These are phyloP conservation scores for Hippocampus guttulatus DNA, from an alignment of 2,113 vertebrate species.

Conservation along the genomic window DNA sequence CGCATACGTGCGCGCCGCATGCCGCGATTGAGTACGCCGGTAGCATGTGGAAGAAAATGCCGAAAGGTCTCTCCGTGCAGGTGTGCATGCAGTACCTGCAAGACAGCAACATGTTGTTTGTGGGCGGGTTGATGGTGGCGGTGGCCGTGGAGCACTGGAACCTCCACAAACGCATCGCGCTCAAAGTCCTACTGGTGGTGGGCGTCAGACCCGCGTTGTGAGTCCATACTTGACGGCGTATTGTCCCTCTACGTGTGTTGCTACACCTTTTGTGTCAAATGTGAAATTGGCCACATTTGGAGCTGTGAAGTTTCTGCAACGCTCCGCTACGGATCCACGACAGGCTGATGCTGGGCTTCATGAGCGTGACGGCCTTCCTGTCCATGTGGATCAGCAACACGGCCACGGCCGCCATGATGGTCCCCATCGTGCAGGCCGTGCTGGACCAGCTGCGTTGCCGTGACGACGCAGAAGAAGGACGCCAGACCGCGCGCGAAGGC, in stretches of 20 bases:
- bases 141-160: conserved; percentile 92
- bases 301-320: too few relatives aligned
- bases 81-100: conserved; percentile 96
- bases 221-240: conserved; percentile 39
- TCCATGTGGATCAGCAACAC: conserved; percentile 99
- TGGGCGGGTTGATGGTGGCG: conserved; percentile 89
- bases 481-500: background rate
- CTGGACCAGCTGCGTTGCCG: conserved; percentile 78
- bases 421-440: conserved; percentile 90
- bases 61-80: conserved; percentile 54
- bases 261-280: background rate
- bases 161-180: conserved; percentile 90
- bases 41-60: background rate
- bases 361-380: conserved; percentile 89
- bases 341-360: conserved; percentile 95
- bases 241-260: background rate
- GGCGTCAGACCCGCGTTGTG: conserved; percentile 88
- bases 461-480: background rate
- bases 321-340: background rate
- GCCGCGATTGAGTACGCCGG: background rate
- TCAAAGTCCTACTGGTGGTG: conserved; percentile 81
- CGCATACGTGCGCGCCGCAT: background rate
- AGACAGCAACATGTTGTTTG: conserved; percentile 93
- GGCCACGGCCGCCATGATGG: conserved; percentile 95
- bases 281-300: too few relatives aligned